Base-by-base conservation (phyloP, 2,888 invertebrate genomes). In the Nasonovia ribisnigri region DNA sequence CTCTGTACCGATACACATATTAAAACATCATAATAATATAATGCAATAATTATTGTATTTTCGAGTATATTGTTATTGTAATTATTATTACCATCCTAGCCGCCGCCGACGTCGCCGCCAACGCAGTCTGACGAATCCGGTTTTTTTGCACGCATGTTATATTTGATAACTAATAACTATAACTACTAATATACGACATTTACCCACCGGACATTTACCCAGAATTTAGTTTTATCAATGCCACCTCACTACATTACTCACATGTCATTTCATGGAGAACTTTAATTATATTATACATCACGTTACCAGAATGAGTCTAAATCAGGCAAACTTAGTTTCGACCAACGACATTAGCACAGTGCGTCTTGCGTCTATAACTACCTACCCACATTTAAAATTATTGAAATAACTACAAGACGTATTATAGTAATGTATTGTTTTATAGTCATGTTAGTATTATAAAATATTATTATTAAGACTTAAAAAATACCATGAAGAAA, bases 91-190 rank as follows among this genome's bases (percentile, higher is more conserved):
- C 36, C 48, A 11, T 48, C 43, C 11, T 3, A 16, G 11, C 11
- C 29, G n/a, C 77, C 84, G 26, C 26, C 20, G 57, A 13, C 60
- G 88, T 3, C 6, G 29, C 86, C 86, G 46, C 46, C 11, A 46
- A 43, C 60, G 90, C 60, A 10, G 84, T 84, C 20, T 36, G 20
- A 54, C 84, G 29, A 91, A 91, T 91, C 91, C 57, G 84, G 91
- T 91, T 91, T 86, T 46, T 84, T 51, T 57, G 84, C 91, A 43
- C n/a, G n/a, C 90, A n/a, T n/a, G n/a, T 20, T 11, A 86, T 86
- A 16, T 20, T 20, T 8, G 20, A 77, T 36, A 36, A 77, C 36
- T 36, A 77, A 77, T 36, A 20, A 77, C n/a, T 77, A 10, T 36
- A 77, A 77, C 67, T 36, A 77, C n/a, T 77, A 10, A 46, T 1